Evolutionary conservation across 2,113 vertebrate species (phyloP), one percentile per base, ranked within the genome.

Genomic region (Hyperoodon ampullatus): DNA sequence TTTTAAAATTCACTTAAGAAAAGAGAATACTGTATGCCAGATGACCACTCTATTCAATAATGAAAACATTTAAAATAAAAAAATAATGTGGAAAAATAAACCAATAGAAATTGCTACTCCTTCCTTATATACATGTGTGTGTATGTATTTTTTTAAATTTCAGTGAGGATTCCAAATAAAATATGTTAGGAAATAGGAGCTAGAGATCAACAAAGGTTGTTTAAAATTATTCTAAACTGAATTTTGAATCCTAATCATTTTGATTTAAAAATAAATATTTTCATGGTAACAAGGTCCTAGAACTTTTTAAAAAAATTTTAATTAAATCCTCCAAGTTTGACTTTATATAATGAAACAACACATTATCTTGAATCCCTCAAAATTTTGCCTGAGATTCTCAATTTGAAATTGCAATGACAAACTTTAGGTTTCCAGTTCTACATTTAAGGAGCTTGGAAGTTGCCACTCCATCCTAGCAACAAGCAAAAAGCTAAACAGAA

Each of bases 181-280:
- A 42, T 23, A 81, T 35, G n/a, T 60, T 50, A 44, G 26, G 19
- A 91, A 78, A 78, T 39, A 80, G 10, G 28, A 18, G 26, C 68
- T 78, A 80, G 53, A 81, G 33, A 71, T 15, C 16, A 80, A 74
- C 21, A 39, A 72, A 89, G 16, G 0, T 71, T 90, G 68, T 77
- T 65, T n/a, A 71, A 90, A 70, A 83, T 93, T 82, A 71, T 30
- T 71, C 21, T 80, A 33, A 89, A 47, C 21, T 68, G 47, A 39
- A 94, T 75, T 70, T 65, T 95, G 66, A 90, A 58, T 87, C n/a
- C 39, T 50, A 60, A 80, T 35, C 5, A 71, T 58, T 93, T 58
- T 87, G 1, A 58, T 81, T 86, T 82, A 70, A 50, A 93, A 95
- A 93, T 70, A 89, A 97, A 50, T 71, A 92, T 82, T 44, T 15